Evolutionary conservation across 37 sponge, comb jelly and placozoan species (phyloP).

Genomic region (Crambe crambe): DNA sequence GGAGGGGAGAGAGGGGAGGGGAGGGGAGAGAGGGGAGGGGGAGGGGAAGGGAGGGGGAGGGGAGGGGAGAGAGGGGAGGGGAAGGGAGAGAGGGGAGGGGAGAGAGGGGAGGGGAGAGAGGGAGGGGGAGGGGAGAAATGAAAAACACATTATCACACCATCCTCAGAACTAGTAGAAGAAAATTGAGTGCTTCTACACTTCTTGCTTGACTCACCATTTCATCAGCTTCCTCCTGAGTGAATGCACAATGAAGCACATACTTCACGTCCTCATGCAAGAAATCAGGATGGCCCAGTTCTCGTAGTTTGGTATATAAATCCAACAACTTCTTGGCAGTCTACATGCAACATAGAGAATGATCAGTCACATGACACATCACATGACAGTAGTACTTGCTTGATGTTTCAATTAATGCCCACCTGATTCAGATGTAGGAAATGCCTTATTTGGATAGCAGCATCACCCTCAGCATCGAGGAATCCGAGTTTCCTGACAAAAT

Average conservation of each 20-base stretch:
- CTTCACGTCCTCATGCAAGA: constrained; percentile 7
- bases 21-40: too few species aligned
- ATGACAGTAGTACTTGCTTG: not conserved
- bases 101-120: too few species aligned
- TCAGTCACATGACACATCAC: not conserved
- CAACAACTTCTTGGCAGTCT: constrained; percentile 64
- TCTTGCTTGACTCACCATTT: constrained; percentile 42
- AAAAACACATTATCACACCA: too few species aligned
- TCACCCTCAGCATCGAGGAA: constrained; percentile 68
- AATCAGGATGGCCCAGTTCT: constrained; percentile 61
- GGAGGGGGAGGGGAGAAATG: too few species aligned
- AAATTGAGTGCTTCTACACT: too few species aligned
- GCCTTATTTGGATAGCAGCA: constrained; percentile 14
- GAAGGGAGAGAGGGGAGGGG: too few species aligned
- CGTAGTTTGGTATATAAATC: constrained; percentile 37
- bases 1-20: too few species aligned
- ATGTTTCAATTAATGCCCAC: too few species aligned
- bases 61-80: too few species aligned
- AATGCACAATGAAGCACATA: constrained; percentile 8
- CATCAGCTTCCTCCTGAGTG: constrained; percentile 29
- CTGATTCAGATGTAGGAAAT: constrained; percentile 57
- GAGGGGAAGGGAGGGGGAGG: too few species aligned
- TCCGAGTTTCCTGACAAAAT: constrained; percentile 82
- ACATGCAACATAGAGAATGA: not conserved
- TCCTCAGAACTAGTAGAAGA: too few species aligned